Base-by-base conservation (phyloP, 2,888 invertebrate genomes). In the Stramonita haemastoma region DNA sequence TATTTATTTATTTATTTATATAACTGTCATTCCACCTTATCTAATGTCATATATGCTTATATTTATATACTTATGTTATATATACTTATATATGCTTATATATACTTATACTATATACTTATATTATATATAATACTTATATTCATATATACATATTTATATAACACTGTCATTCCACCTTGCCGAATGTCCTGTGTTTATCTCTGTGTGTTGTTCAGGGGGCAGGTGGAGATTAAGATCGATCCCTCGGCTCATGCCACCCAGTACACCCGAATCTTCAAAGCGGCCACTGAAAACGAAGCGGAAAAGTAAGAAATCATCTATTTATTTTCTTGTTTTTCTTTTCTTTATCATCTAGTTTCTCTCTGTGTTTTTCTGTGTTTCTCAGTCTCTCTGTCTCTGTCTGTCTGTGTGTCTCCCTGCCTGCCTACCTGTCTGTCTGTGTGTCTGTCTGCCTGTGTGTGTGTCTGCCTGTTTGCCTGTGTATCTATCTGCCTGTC, bases 221-320 rank as follows among this genome's bases (percentile, higher is more conserved):
- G 96, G 26, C 95, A 95, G 87, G 94, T 95, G 15, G 95, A 95
- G 91, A 92, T 95, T 19, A 92, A 93, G 89, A 93, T 95, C 79
- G 95, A 95, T 89, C 93, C 95, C 0, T 89, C 91, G 0, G 90
- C 90, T 22, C 96, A 95, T 87, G 91, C 91, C 0, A 88, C 91
- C 11, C 95, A 96, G 90, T 96, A 95, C 90, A 93, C 94, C 0
- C 93, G 93, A 87, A 90, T 95, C 22, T 93, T 93, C 89, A 91
- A 91, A 87, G 93, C 93, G 0, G 92, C 94, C n/a, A 92, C 92
- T 83, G 92, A 93, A n/a, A 91, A 90, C 73, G 94, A 94, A 88
- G 91, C 92, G 22, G 94, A 93, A 79, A 94, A 92, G 94, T 94
- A 89, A 46, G 46, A 46, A 8, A 46, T 60, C 60, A 15, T 77